These are phyloP conservation scores for Conistra vaccinii DNA, from an alignment of 2,888 invertebrate species.

Conservation along the genomic window DNA sequence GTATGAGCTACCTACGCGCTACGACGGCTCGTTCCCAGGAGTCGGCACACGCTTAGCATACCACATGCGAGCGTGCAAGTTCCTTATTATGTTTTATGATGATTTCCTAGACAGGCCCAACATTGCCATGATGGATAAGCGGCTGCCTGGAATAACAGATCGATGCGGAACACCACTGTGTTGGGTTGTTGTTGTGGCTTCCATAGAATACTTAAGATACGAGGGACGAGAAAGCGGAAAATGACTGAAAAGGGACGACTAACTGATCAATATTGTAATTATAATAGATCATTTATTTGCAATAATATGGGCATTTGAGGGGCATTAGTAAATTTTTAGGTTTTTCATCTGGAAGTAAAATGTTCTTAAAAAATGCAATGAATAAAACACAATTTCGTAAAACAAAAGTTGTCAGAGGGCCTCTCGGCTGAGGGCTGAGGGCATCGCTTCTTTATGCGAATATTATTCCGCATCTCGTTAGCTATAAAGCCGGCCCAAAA, in stretches of 20 bases:
- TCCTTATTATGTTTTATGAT: conserved; percentile 40
- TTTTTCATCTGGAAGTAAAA: not conserved
- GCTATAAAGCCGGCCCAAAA: not conserved
- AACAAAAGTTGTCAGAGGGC: conserved; percentile 2
- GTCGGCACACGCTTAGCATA: conserved; percentile 48
- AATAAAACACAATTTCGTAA: conserved; percentile 8
- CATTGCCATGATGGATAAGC: conserved; percentile 19
- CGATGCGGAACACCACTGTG: conserved; percentile 9
- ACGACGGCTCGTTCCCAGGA: conserved; percentile 45
- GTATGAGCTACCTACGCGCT: not conserved
- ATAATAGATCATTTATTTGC: not conserved
- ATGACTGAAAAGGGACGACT: not conserved
- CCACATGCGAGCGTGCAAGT: conserved; percentile 19
- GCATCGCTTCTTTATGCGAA: conserved; percentile 12
- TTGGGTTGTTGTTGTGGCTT: conserved; percentile 2
- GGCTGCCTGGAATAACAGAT: conserved; percentile 40
- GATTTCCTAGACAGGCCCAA: conserved; percentile 29
- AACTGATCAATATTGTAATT: not conserved
- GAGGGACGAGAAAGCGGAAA: not conserved
- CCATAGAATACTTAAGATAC: not conserved
- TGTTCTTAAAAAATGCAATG: not conserved
- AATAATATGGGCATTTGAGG: not conserved
- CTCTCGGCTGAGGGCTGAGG: not conserved
- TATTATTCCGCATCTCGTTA: conserved; percentile 32
- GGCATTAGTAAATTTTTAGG: too few species aligned